Percentiles rank a stretch among this genome's conserved stretches.
These are phyloP conservation scores for Pygoscelis adeliae DNA, from an alignment of 2,113 vertebrate genomes.

Conservation along the genomic window DNA sequence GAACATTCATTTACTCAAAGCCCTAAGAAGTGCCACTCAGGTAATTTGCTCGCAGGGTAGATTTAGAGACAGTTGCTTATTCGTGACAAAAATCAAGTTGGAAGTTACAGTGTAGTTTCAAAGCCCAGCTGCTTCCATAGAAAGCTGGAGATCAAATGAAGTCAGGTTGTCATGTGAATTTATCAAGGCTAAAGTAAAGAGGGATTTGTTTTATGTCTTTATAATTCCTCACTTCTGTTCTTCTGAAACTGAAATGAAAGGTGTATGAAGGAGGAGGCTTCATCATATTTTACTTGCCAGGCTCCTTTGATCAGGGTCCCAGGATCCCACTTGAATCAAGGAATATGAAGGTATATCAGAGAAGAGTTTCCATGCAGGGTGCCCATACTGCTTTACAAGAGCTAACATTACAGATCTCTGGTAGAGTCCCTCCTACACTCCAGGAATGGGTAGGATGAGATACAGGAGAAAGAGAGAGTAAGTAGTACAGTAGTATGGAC, in stretches of 20 bases:
- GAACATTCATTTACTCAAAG: not conserved
- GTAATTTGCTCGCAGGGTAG: not conserved
- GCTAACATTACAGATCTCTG: not conserved
- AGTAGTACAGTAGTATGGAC: not conserved
- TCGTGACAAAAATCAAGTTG: not conserved
- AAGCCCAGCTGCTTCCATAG: not conserved
- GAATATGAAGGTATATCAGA: not conserved
- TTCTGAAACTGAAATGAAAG: not conserved
- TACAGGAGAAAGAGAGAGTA: not conserved
- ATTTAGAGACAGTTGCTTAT: not conserved
- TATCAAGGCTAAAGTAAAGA: not conserved
- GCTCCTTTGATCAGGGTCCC: not conserved
- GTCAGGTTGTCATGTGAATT: not conserved
- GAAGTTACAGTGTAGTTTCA: not conserved
- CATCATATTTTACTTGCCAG: not conserved
- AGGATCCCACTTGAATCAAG: not conserved
- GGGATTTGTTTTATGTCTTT: not conserved
- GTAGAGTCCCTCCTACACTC: not conserved
- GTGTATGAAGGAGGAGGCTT: not conserved
- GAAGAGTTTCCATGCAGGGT: not conserved
- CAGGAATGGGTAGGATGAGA: not conserved
- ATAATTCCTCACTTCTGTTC: not conserved
- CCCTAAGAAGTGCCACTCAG: not conserved
- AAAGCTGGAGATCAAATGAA: constrained; percentile 3
- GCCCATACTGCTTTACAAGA: not conserved